A percentile compares a stretch with the other conserved stretches of the same genome.
Evolutionary conservation across 1,140 invertebrate species (phyloP).

Genomic region (Ruditapes philippinarum): DNA sequence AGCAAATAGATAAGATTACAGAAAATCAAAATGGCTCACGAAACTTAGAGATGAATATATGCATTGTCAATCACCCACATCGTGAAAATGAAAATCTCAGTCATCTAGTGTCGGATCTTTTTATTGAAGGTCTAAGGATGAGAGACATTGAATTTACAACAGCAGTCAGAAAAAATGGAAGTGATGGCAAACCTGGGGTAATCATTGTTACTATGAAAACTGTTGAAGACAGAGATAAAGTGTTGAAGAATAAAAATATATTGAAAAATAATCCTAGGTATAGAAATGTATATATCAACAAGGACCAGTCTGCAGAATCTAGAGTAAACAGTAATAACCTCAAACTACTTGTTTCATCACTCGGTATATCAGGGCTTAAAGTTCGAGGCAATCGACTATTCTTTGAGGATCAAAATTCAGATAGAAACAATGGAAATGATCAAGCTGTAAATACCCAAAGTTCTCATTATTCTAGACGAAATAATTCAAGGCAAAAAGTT

Average conservation of each 20-base stretch:
- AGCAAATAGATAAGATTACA: conserved; percentile 16
- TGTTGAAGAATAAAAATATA: background rate
- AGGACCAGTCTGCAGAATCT: background rate
- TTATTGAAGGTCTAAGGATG: conserved; percentile 37
- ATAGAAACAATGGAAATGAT: background rate
- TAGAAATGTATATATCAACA: background rate
- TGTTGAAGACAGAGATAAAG: background rate
- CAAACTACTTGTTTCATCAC: background rate
- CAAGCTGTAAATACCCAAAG: background rate
- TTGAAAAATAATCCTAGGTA: background rate
- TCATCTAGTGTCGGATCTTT: conserved; percentile 16
- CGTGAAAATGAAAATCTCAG: conserved; percentile 26
- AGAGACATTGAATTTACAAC: background rate
- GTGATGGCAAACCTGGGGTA: conserved; percentile 25
- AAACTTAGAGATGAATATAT: background rate
- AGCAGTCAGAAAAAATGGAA: conserved; percentile 8
- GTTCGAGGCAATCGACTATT: background rate
- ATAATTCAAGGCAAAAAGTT: background rate
- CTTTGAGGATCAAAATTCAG: background rate
- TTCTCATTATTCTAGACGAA: background rate
- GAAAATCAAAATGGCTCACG: no score
- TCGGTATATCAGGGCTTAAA: conserved; percentile 11
- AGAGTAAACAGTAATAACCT: background rate
- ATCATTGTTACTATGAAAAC: background rate
- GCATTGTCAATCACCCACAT: conserved; percentile 33